Conservation (phyloP, 2,797 vertebrate genomes). For the Gallinago stenura region DNA sequence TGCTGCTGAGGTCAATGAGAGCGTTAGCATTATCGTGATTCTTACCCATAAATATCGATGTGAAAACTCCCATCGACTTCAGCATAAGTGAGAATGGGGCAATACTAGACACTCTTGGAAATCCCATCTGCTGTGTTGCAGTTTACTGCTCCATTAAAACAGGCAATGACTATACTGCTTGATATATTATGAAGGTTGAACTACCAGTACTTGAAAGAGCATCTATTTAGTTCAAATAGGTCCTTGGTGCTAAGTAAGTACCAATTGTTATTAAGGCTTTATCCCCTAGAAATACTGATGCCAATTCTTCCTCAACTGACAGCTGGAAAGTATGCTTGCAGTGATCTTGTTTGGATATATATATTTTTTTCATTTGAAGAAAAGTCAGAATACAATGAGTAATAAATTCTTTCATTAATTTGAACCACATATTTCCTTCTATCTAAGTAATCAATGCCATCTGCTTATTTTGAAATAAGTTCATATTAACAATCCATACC, state of each 20-base stretch:
- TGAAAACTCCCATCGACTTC: not conserved
- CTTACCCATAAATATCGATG: not conserved
- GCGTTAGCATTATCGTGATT: not conserved
- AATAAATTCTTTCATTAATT: not conserved
- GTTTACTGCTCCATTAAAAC: not conserved
- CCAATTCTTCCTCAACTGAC: not conserved
- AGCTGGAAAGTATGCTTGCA: not conserved
- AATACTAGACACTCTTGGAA: not conserved
- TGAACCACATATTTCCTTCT: not conserved
- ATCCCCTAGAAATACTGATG: not conserved
- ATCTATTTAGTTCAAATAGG: constrained; percentile 8
- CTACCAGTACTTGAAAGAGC: not conserved
- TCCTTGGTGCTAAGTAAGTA: not conserved
- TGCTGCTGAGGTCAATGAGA: constrained; percentile 16
- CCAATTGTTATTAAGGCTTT: not conserved
- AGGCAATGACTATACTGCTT: not conserved
- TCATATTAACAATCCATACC: not conserved
- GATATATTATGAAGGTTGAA: not conserved
- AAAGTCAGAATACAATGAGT: not conserved
- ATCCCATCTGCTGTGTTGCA: not conserved
- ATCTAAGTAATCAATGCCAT: not conserved
- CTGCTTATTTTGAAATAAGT: not conserved
- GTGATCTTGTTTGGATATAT: not conserved
- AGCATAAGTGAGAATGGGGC: not conserved
- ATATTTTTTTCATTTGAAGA: not conserved